phyloP scores from a whole-genome alignment of 2,888 invertebrate species.

The Drosophila vallismaia region DNA sequence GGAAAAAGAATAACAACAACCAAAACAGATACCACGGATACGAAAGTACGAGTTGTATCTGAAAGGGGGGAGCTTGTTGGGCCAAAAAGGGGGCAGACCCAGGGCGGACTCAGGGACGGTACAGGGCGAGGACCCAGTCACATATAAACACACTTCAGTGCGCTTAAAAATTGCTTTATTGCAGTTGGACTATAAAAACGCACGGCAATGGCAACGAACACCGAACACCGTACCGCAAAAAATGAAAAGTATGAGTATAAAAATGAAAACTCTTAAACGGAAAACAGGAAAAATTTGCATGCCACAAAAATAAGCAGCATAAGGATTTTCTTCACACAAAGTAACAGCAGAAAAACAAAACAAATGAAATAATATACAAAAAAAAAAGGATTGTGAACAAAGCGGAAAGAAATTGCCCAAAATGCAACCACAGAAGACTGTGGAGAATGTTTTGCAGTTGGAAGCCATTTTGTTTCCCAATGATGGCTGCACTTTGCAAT shows the following conservation, averaged over 20 bases:
- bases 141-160: constrained; percentile 79
- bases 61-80: constrained; percentile 15
- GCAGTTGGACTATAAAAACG: constrained; percentile 79
- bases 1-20: constrained; percentile 46
- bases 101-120: no score
- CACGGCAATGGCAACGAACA: constrained; percentile 55
- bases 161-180: constrained; percentile 79
- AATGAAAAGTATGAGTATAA: constrained; percentile 31
- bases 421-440: constrained; percentile 50
- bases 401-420: constrained; percentile 51
- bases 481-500: constrained; percentile 53
- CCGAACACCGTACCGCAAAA: constrained; percentile 25
- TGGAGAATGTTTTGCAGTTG: constrained; percentile 55
- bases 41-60: constrained; percentile 62
- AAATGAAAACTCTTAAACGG: constrained; percentile 53
- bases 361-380: constrained; percentile 8
- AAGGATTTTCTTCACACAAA: constrained; percentile 71
- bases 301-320: constrained; percentile 71
- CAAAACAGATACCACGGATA: constrained; percentile 64
- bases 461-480: constrained; percentile 6
- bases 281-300: constrained; percentile 74
- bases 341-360: constrained; percentile 42
- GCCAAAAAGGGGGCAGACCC: constrained; percentile 1
- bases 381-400: constrained; percentile 3
- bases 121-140: constrained; percentile 61